phyloP scores from a whole-genome alignment of 2,113 vertebrate species.

The Triplophysa tibetana region DNA sequence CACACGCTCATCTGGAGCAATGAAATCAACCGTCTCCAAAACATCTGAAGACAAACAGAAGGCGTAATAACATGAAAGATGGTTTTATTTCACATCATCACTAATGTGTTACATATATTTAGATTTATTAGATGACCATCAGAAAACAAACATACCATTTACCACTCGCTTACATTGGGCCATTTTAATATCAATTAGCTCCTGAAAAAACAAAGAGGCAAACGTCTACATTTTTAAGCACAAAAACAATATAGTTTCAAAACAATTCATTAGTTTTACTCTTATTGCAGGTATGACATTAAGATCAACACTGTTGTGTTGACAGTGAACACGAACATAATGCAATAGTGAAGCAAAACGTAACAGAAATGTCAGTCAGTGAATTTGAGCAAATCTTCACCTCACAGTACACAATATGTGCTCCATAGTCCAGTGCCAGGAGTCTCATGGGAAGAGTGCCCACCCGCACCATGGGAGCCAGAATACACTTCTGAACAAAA shows the following conservation, averaged over 20 bases:
- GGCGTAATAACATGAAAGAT: no score
- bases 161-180: constrained; percentile 85
- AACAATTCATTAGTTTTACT: no score
- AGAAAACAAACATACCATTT: constrained; percentile 78
- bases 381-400: constrained; percentile 62
- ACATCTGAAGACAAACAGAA: constrained; percentile 71
- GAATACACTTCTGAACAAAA: constrained; percentile 80
- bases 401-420: constrained; percentile 95
- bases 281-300: no score
- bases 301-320: no score
- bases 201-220: constrained; percentile 70
- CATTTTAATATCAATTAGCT: constrained; percentile 97
- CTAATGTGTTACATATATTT: no score
- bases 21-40: constrained; percentile 89
- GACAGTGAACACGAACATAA: no score
- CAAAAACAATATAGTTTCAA: no score
- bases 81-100: background rate
- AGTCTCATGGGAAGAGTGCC: constrained; percentile 94
- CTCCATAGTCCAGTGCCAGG: constrained; percentile 92
- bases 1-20: constrained; percentile 89
- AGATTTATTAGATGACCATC: background rate
- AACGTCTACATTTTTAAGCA: no score
- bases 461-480: constrained; percentile 95
- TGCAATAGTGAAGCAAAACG: no score
- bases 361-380: background rate